A percentile compares a stretch with the other conserved stretches of the same genome.
phyloP scores from a whole-genome alignment of 2,888 invertebrate genomes.

The Augochlorella aurata region DNA sequence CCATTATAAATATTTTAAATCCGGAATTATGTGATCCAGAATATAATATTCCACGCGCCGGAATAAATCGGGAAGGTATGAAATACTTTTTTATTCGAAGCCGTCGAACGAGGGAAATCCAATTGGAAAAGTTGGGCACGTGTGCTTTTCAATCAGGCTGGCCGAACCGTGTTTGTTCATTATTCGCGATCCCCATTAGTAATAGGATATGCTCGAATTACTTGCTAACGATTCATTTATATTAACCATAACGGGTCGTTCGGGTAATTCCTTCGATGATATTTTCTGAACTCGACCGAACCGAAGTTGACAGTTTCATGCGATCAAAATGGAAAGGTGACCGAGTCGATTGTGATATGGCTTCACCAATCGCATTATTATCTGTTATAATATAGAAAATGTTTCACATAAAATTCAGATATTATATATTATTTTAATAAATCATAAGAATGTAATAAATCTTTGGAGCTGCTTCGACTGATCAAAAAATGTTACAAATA shows the following conservation, averaged over 20 bases:
- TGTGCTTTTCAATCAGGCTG: background rate
- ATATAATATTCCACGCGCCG: background rate
- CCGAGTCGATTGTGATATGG: too few relatives aligned
- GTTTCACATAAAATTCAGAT: too few relatives aligned
- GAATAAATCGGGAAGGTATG: background rate
- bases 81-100: background rate
- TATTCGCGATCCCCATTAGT: background rate
- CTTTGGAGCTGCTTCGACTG: too few relatives aligned
- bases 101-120: background rate
- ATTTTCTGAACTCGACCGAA: too few relatives aligned
- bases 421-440: too few relatives aligned
- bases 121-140: background rate
- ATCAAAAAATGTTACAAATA: too few relatives aligned
- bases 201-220: background rate
- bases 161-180: background rate
- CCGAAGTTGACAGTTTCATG: too few relatives aligned
- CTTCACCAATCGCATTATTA: too few relatives aligned
- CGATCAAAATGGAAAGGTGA: too few relatives aligned
- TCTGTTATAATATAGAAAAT: too few relatives aligned
- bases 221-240: background rate
- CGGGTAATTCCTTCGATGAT: too few relatives aligned
- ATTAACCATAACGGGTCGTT: background rate
- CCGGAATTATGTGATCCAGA: background rate
- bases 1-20: background rate
- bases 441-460: too few relatives aligned